Evolutionary conservation across 1,140 invertebrate species (phyloP).

Genomic region (Drosophila paulistorum): DNA sequence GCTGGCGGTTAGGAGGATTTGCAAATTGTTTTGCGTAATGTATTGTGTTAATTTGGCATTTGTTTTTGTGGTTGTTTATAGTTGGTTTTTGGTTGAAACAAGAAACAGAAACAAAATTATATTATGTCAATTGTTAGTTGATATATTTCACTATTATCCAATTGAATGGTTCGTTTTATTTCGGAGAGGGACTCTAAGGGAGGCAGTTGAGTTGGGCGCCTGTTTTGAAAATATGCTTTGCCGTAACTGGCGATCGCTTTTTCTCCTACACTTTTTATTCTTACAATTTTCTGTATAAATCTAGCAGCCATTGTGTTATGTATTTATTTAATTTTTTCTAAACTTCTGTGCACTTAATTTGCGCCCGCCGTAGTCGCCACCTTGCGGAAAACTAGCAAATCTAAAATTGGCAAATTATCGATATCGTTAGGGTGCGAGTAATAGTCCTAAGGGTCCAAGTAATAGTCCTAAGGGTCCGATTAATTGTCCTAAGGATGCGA

Average conservation of each 20-base stretch:
- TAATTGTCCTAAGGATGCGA: too few species aligned
- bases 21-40: conserved; percentile 69
- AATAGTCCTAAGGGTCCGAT: too few species aligned
- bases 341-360: conserved; percentile 59
- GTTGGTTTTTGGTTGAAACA: conserved; percentile 27
- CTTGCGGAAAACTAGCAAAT: conserved; percentile 71
- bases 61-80: conserved; percentile 20
- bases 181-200: conserved; percentile 7
- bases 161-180: conserved; percentile 20
- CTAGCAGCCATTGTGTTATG: conserved; percentile 77
- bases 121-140: conserved; percentile 49
- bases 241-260: conserved; percentile 20
- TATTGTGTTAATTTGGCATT: conserved; percentile 52
- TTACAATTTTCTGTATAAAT: conserved; percentile 83
- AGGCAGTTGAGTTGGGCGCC: not conserved
- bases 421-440: conserved; percentile 22
- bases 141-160: conserved; percentile 14
- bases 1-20: conserved; percentile 41
- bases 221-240: conserved; percentile 5
- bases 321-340: conserved; percentile 33
- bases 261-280: conserved; percentile 40
- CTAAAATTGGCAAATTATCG: conserved; percentile 35
- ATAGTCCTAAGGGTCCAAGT: too few species aligned
- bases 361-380: conserved; percentile 73
- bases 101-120: conserved; percentile 57